Evolutionary conservation across 2,113 vertebrate genomes (phyloP), one percentile per base, ranked within the genome.

Genomic region (Lasiurus cinereus): DNA sequence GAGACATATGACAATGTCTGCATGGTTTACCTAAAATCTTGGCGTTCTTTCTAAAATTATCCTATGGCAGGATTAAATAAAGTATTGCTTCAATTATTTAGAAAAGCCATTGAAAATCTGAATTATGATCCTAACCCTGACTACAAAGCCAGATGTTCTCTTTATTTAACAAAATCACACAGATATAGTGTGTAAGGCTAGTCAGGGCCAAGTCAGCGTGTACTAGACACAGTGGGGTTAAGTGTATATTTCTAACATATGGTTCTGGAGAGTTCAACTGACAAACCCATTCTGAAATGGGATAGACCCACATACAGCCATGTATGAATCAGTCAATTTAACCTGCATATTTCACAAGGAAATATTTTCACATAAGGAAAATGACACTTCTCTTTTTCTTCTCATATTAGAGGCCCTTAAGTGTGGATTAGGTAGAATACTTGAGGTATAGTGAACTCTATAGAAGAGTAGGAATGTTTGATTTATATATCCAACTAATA

Each of bases 111-210:
- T 88, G 39, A 59, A 82, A 70, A 21, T 96, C 59, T 93, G 54
- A 83, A 74, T 91, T 96, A 22, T 86, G 73, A 88, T 89, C 33
- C 29, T 83, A 59, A 76, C 19, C 7, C 64, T 79, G 46, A 89
- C 15, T 48, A 84, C 33, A 93, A 95, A 96, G 36, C 43, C 36
- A 79, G 50, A 74, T 86, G n/a, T 10, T 87, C 12, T 84, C 36
- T n/a, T 90, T 94, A 29, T 88, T 88, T 36, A 92, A 76, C 18
- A 96, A 94, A 94, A 76, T 52, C 67, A 85, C 31, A 93, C 27
- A 88, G 74, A 83, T 95, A 15, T 92, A 18, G n/a, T 79, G 21
- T 76, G 4, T 89, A 91, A 74, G 27, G 43, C 43, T 94, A 76
- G 9, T 56, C 2, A 52, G 52, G 36, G 31, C n/a, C 52, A 91